Evolutionary conservation across 2,888 invertebrate species (phyloP).

Genomic region (Abscondita cerata): DNA sequence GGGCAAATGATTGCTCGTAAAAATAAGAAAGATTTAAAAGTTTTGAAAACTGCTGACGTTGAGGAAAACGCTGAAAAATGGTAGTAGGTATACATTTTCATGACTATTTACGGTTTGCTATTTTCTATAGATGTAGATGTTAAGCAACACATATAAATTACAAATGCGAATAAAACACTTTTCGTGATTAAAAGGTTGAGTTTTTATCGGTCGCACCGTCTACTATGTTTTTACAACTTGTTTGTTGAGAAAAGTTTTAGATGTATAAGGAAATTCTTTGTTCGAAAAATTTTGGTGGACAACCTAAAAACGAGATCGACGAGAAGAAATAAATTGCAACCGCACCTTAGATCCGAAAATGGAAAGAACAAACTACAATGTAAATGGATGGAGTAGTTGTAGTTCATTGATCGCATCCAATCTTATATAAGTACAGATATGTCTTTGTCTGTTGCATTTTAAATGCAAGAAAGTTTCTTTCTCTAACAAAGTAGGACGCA

Average conservation of each 20-base stretch:
- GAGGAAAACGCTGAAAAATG: no score
- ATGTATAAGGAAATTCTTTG: slow-evolving; percentile 14
- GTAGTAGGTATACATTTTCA: no score
- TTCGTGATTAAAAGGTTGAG: slow-evolving; percentile 22
- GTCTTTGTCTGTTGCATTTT: slow-evolving; percentile 16
- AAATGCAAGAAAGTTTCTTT: slow-evolving; percentile 8
- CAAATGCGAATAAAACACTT: slow-evolving; percentile 11
- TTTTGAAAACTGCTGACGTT: no score
- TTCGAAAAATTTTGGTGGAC: slow-evolving; percentile 15
- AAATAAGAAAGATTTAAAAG: no score
- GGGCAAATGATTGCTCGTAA: no score
- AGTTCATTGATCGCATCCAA: slow-evolving; percentile 28
- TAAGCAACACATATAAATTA: background rate
- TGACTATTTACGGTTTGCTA: no score
- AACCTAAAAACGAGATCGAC: slow-evolving; percentile 21
- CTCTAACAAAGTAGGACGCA: slow-evolving; percentile 28
- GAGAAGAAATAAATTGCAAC: slow-evolving; percentile 23
- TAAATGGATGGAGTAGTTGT: slow-evolving; percentile 20
- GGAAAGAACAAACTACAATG: slow-evolving; percentile 25
- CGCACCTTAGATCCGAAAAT: slow-evolving; percentile 26
- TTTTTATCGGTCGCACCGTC: slow-evolving; percentile 15
- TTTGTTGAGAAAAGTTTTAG: slow-evolving; percentile 20
- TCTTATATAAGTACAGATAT: slow-evolving; percentile 25
- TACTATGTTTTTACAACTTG: slow-evolving; percentile 11
- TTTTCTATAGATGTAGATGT: no score